These are phyloP conservation scores for Sarcophaga peregrina DNA, from an alignment of 1,140 invertebrate genomes.

Conservation along the genomic window DNA sequence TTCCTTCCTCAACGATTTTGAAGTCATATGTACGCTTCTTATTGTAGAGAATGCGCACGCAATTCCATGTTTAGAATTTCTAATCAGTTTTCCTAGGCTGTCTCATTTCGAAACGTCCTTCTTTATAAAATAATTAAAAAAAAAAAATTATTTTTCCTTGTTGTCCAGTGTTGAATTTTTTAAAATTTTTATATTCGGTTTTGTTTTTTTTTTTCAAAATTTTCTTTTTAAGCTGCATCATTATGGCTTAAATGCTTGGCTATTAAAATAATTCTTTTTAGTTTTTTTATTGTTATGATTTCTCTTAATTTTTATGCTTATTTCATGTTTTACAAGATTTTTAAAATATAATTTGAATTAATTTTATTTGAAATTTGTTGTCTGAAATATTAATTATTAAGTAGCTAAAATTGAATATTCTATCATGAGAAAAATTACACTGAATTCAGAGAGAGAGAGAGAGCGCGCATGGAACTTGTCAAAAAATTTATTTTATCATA, in stretches of 20 bases:
- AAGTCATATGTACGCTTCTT: neutral
- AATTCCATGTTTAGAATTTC: neutral
- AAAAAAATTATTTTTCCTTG: neutral
- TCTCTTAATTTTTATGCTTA: no score
- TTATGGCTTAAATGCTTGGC: conserved; percentile 10
- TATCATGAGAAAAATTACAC: no score
- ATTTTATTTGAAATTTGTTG: no score
- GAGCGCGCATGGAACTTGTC: no score
- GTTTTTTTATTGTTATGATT: neutral
- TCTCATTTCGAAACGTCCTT: no score
- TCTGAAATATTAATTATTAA: no score
- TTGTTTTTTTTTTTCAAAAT: neutral
- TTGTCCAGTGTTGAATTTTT: neutral
- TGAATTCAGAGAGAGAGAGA: no score
- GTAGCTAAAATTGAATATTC: no score
- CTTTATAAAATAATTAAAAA: no score
- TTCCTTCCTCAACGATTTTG: neutral
- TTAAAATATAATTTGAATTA: neutral
- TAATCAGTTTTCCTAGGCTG: neutral
- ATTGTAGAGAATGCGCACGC: neutral
- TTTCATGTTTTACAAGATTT: conserved; percentile 7
- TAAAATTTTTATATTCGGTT: neutral
- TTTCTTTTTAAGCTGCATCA: neutral
- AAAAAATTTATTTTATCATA: no score
- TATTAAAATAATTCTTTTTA: neutral